A percentile compares a stretch with the other conserved stretches of the same genome.
phyloP scores from a whole-genome alignment of 2,113 vertebrate species.

The Vimba vimba region DNA sequence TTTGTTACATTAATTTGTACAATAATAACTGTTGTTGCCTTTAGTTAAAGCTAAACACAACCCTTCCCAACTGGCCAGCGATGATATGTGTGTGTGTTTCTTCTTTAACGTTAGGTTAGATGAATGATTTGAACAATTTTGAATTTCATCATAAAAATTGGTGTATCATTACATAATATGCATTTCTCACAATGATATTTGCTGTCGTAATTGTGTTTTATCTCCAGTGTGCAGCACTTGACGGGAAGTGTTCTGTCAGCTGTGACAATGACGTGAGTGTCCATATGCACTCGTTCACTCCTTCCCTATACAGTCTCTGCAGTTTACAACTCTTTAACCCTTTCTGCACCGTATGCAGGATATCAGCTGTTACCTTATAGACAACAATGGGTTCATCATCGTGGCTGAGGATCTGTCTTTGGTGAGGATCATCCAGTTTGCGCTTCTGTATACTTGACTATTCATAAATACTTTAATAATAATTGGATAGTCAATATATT shows the following conservation, averaged over 20 bases:
- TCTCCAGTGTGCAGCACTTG: slow-evolving; percentile 88
- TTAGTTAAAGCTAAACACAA: too few relatives aligned
- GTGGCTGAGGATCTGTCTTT: slow-evolving; percentile 92
- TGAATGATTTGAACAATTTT: too few relatives aligned
- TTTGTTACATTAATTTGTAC: too few relatives aligned
- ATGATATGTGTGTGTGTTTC: too few relatives aligned
- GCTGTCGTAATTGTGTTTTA: neutral
- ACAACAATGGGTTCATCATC: slow-evolving; percentile 98
- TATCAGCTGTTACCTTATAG: slow-evolving; percentile 97
- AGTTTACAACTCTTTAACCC: neutral
- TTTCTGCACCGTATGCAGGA: slow-evolving; percentile 72
- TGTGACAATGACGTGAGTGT: slow-evolving; percentile 93
- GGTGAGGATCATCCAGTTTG: slow-evolving; percentile 69
- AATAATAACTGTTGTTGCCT: too few relatives aligned
- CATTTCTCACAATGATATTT: neutral
- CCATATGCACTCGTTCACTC: neutral
- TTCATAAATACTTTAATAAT: neutral
- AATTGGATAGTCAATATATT: neutral
- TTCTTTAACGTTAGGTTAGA: too few relatives aligned
- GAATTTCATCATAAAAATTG: neutral
- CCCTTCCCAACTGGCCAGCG: too few relatives aligned
- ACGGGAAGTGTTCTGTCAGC: slow-evolving; percentile 94
- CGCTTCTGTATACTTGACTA: neutral
- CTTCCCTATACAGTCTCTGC: neutral
- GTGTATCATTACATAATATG: neutral